These are phyloP conservation scores for Montipora efflorescens DNA, from an alignment of 64 coral and sea anemone species.

Conservation along the genomic window DNA sequence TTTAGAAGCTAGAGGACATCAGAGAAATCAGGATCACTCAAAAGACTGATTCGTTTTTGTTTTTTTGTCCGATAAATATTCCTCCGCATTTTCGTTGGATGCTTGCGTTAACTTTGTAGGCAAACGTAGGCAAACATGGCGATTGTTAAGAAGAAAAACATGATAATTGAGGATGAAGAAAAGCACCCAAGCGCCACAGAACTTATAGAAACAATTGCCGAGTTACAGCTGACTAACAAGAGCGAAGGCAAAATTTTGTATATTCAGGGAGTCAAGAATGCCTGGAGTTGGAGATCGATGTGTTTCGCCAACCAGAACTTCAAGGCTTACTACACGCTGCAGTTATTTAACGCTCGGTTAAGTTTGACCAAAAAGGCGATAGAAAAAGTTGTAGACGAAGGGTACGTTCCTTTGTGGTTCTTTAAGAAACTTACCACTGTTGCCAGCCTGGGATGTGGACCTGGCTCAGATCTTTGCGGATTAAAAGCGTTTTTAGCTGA, in stretches of 20 bases:
- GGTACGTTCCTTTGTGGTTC: background rate
- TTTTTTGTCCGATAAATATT: background rate
- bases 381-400: conserved; percentile 38
- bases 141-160: background rate
- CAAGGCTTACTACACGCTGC: conserved; percentile 67
- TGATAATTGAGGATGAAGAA: background rate
- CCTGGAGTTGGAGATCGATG: conserved; percentile 59
- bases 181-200: conserved; percentile 1
- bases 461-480: conserved; percentile 61
- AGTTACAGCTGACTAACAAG: conserved; percentile 30
- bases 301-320: conserved; percentile 77
- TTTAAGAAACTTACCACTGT: conserved; percentile 47
- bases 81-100: background rate
- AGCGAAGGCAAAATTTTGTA: conserved; percentile 66
- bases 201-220: conserved; percentile 8
- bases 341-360: conserved; percentile 47
- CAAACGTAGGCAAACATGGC: background rate
- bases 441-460: conserved; percentile 58
- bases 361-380: conserved; percentile 47
- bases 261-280: conserved; percentile 54
- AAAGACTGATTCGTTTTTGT: background rate
- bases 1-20: background rate
- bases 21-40: background rate
- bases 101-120: background rate
- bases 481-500: conserved; percentile 59